Conservation (phyloP, 2,888 invertebrate species). For the Thereva nobilitata region DNA sequence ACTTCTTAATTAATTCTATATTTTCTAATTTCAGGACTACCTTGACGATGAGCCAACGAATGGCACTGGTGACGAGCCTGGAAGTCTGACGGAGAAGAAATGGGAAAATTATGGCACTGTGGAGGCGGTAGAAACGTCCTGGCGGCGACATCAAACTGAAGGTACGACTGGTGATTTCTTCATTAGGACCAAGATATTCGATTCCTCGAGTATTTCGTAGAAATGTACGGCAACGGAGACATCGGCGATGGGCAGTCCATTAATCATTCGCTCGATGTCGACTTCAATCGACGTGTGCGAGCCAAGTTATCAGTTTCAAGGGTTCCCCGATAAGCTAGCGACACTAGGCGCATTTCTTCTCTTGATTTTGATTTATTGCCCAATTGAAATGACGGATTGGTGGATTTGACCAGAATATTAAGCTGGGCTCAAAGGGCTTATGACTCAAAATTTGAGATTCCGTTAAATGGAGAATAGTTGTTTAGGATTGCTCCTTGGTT, state of each 20-base stretch:
- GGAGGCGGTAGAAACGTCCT: slow-evolving; percentile 48
- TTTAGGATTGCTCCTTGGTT: no score
- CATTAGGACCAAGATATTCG: background rate
- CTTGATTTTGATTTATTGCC: background rate
- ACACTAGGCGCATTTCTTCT: background rate
- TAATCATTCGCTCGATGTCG: background rate
- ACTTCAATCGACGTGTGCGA: background rate
- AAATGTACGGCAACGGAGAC: no score
- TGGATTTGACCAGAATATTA: background rate
- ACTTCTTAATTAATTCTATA: slow-evolving; percentile 9
- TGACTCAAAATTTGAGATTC: background rate
- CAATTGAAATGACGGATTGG: slow-evolving; percentile 1
- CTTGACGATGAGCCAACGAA: slow-evolving; percentile 48
- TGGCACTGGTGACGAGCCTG: slow-evolving; percentile 38
- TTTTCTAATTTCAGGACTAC: slow-evolving; percentile 48
- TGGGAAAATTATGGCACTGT: slow-evolving; percentile 49
- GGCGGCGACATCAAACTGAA: slow-evolving; percentile 36
- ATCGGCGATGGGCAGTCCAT: background rate
- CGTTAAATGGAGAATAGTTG: background rate
- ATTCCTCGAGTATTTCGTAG: background rate
- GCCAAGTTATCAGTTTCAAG: background rate
- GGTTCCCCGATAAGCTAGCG: background rate
- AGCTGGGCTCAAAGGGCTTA: background rate
- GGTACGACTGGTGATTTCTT: slow-evolving; percentile 8
- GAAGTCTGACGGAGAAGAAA: slow-evolving; percentile 50